Conservation (phyloP, 2,797 vertebrate species). For the Mormyrops attenuatus region DNA sequence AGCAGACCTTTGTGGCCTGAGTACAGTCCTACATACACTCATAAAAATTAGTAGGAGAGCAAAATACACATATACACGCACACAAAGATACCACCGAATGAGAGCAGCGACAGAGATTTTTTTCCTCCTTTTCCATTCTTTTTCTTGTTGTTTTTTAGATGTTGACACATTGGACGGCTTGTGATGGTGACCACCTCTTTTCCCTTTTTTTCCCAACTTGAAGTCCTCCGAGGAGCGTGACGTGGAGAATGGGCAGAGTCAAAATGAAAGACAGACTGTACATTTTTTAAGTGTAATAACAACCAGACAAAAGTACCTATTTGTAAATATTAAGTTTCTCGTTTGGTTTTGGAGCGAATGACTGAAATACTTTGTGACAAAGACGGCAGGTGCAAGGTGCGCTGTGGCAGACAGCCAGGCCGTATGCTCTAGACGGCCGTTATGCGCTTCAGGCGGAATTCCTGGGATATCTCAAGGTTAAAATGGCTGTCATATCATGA, state of each 20-base stretch:
- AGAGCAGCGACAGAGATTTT: slow-evolving; percentile 16
- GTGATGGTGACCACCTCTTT: slow-evolving; percentile 34
- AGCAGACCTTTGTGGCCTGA: slow-evolving; percentile 39
- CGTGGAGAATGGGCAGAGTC: slow-evolving; percentile 38
- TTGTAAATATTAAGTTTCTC: slow-evolving; percentile 74
- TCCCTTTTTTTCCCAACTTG: slow-evolving; percentile 30
- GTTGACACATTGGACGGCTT: slow-evolving; percentile 53
- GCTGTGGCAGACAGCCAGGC: slow-evolving; percentile 30
- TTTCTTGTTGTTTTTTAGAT: slow-evolving; percentile 59
- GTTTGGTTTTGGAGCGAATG: slow-evolving; percentile 58
- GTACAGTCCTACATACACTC: slow-evolving; percentile 45
- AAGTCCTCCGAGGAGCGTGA: slow-evolving; percentile 31
- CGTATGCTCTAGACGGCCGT: background rate
- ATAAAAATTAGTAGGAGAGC: slow-evolving; percentile 30
- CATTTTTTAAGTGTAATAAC: slow-evolving; percentile 71
- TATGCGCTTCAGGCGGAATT: background rate
- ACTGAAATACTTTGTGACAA: slow-evolving; percentile 64
- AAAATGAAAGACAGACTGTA: slow-evolving; percentile 60
- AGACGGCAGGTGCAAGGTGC: slow-evolving; percentile 45
- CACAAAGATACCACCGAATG: background rate
- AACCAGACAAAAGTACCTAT: slow-evolving; percentile 56
- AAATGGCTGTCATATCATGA: background rate
- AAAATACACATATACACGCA: slow-evolving; percentile 5
- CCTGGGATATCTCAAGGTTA: slow-evolving; percentile 1
- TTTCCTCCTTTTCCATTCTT: slow-evolving; percentile 43